Evolutionary conservation across 2,113 vertebrate species (phyloP).

Genomic region (Natator depressus): DNA sequence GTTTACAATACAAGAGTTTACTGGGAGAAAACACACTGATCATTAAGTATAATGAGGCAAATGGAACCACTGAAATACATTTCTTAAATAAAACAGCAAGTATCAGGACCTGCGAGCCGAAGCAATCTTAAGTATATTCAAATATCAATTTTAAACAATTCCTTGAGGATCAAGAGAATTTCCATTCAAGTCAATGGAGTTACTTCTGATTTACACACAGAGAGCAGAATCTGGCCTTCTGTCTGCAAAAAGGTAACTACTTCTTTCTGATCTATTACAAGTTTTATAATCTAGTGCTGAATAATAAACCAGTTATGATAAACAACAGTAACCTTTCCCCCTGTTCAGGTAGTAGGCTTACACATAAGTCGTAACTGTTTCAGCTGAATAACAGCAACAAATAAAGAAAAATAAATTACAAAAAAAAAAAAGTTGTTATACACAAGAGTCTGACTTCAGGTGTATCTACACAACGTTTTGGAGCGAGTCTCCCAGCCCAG

Average conservation of each 20-base stretch:
- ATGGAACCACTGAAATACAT: neutral
- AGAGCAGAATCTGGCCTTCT: neutral
- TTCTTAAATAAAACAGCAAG: neutral
- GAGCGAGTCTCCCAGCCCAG: neutral
- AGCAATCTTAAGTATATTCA: neutral
- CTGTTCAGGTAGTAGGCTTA: neutral
- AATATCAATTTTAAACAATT: neutral
- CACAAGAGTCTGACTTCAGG: conserved; percentile 51
- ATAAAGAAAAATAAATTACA: conserved; percentile 4
- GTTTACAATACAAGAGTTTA: neutral
- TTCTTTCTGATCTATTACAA: accelerated
- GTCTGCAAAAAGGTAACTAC: neutral
- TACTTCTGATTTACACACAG: neutral
- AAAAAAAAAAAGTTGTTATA: neutral
- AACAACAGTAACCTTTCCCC: neutral
- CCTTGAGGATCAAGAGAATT: neutral
- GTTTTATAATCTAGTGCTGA: neutral
- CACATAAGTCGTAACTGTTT: neutral
- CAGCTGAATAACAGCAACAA: conserved; percentile 22
- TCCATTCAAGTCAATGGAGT: neutral
- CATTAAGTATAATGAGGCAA: neutral
- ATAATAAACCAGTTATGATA: conserved; percentile 17
- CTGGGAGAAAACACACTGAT: neutral
- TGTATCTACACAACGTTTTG: neutral
- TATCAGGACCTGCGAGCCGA: neutral